Evolutionary conservation across 2,888 invertebrate species (phyloP), one percentile per base, ranked within the genome.

Genomic region (Leucoma salicis): DNA sequence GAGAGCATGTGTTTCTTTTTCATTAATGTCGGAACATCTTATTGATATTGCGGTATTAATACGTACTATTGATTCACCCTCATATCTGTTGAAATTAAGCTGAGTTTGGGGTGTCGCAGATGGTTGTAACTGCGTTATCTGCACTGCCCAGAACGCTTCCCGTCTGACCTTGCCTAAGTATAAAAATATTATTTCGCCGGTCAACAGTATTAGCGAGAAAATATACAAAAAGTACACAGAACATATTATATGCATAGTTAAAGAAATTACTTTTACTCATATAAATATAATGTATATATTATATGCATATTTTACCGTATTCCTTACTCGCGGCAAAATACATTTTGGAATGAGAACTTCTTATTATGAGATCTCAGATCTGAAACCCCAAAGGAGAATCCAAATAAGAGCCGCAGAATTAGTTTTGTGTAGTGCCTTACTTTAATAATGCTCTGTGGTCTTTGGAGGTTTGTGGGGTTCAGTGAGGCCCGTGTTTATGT

Each of bases 401-500:
- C 75, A 64, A 74, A 77, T 78, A 78, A 77, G 74, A 76, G 74
- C 74, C 70, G 59, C 72, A 59, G 77, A 85, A 85, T 85, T 87
- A 87, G 82, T 83, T 86, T 78, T 74, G 78, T 79, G 77, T 80
- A 75, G 72, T 75, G 72, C 74, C 74, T 75, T 78, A 81, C 82
- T 85, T 87, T 82, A 82, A 83, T 87, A 83, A 84, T 74, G 78
- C 78, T 78, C 70, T 72, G 77, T 70, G 79, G 83, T 80, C 82
- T 85, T 78, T 69, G 53, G 81, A 82, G 82, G 80, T 79, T 85
- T 82, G 79, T 60, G 70, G 75, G 82, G 75, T 78, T 77, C 78
- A 63, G 54, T 65, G 63, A 63, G 63, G 64, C 71, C 72, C 75
- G 57, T 77, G 78, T 82, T 82, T 81, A 78, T 82, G 78, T 79